These are phyloP conservation scores for Karalla daura DNA, from an alignment of 2,797 vertebrate genomes.

Conservation along the genomic window DNA sequence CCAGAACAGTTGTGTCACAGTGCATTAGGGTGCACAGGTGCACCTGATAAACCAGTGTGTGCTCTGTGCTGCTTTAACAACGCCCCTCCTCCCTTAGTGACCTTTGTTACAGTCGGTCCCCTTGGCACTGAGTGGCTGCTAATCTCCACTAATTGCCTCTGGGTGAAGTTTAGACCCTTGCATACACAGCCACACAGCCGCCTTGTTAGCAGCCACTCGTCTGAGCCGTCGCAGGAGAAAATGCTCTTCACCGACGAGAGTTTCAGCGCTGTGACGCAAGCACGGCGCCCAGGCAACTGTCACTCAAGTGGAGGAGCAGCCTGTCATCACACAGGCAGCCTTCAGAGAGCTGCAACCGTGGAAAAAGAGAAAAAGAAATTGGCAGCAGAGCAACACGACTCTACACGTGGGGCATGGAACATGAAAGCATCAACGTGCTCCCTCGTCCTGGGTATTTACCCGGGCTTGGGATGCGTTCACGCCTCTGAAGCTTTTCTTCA, in stretches of 20 bases:
- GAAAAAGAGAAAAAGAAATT: no score
- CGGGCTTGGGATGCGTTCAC: slow-evolving; percentile 3
- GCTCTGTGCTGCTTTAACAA: slow-evolving; percentile 2
- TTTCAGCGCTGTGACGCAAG: slow-evolving; percentile 28
- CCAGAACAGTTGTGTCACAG: not conserved
- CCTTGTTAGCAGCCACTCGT: slow-evolving; percentile 16
- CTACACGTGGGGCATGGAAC: no score
- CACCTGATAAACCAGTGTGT: not conserved
- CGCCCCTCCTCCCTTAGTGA: slow-evolving; percentile 11
- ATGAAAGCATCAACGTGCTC: no score
- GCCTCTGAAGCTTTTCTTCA: not conserved
- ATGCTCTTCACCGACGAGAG: slow-evolving; percentile 31
- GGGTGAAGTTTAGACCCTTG: slow-evolving; percentile 16
- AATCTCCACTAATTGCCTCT: slow-evolving; percentile 55
- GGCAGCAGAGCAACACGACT: not conserved
- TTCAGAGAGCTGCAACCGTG: slow-evolving; percentile 15
- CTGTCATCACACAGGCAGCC: slow-evolving; percentile 16
- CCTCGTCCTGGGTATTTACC: not conserved
- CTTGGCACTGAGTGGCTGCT: slow-evolving; percentile 30
- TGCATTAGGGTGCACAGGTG: not conserved
- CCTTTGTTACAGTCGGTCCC: slow-evolving; percentile 24
- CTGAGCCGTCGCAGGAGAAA: slow-evolving; percentile 13
- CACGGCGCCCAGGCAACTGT: slow-evolving; percentile 43
- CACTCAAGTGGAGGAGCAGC: slow-evolving; percentile 24
- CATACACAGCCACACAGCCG: slow-evolving; percentile 9